These are phyloP conservation scores for Dicaeum eximium DNA, from an alignment of 2,113 vertebrate genomes.

Conservation along the genomic window DNA sequence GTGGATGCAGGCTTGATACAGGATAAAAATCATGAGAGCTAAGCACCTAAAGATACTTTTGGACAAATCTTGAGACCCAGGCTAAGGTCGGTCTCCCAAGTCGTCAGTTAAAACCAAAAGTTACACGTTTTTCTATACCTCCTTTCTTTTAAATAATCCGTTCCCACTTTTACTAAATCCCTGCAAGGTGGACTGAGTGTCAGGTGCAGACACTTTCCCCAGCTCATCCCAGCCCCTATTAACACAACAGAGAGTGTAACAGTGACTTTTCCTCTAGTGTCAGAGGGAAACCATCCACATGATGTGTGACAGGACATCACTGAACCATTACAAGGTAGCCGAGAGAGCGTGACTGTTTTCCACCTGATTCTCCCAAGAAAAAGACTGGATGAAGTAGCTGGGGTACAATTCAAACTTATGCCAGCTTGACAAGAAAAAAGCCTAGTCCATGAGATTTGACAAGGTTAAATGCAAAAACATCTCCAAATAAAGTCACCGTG, in stretches of 20 bases:
- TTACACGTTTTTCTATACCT: background rate
- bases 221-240: background rate
- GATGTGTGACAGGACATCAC: background rate
- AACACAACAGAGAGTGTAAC: background rate
- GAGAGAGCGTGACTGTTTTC: background rate
- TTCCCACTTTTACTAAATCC: background rate
- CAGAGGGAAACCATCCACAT: background rate
- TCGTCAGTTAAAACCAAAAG: background rate
- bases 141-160: background rate
- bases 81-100: background rate
- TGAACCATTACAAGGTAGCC: background rate
- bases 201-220: background rate
- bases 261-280: background rate
- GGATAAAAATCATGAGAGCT: background rate
- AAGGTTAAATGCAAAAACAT: background rate
- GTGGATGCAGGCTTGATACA: background rate
- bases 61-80: background rate
- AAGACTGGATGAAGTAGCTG: background rate
- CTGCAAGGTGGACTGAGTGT: background rate
- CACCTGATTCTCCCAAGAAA: background rate
- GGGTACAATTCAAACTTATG: background rate
- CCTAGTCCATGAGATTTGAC: background rate
- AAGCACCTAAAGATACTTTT: background rate
- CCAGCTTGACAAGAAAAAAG: background rate
- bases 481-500: constrained; percentile 17